Base-by-base conservation (phyloP, 92 coral and sea anemone species). In the Siderastrea radians region DNA sequence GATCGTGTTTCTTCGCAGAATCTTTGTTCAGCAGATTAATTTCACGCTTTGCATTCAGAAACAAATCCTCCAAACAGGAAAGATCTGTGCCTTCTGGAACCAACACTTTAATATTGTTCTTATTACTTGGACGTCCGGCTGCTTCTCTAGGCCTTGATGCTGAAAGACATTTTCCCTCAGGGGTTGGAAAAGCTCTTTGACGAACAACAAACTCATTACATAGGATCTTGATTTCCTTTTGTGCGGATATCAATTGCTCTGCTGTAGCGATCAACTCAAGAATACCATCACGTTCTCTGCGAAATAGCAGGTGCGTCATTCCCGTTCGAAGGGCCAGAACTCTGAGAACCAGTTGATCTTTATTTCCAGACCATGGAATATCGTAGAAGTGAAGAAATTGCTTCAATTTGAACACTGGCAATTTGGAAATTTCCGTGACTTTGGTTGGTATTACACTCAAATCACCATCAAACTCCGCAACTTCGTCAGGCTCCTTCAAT, bases 241-340 rank as follows among this genome's bases (percentile, higher is more conserved):
- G 87, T 3, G 85, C 87, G 58, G 47, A 45, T 1, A 80, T 58
- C 46, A 80, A 19, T 3, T 49, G 72, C 51, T 49, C 17, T 3
- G 90, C 80, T 4, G 58, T 48, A 26, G 59, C 52, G 14, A 47
- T 87, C 58, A 87, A 38, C 45, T 80, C 80, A 14, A 79, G 54
- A 14, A 80, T 12, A 17, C 63, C 72, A 49, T 55, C 80, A 55
- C 50, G 49, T 10, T 75, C 80, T 75, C 68, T 5, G 46, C 59
- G 81, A 65, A 87, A 87, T 50, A 87, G 45, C 7, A 87, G 10
- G 6, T 80, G 78, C 3, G 72, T 79, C 0, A 72, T 64, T 50
- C 86, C 80, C 3, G 87, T 87, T 66, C 80, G 19, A 68, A 77
- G 66, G 2, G 86, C 86, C 60, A 86, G 44, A 70, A 86, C 90